phyloP scores from a whole-genome alignment of 2,113 vertebrate species.

The Pseudorasbora parva region DNA sequence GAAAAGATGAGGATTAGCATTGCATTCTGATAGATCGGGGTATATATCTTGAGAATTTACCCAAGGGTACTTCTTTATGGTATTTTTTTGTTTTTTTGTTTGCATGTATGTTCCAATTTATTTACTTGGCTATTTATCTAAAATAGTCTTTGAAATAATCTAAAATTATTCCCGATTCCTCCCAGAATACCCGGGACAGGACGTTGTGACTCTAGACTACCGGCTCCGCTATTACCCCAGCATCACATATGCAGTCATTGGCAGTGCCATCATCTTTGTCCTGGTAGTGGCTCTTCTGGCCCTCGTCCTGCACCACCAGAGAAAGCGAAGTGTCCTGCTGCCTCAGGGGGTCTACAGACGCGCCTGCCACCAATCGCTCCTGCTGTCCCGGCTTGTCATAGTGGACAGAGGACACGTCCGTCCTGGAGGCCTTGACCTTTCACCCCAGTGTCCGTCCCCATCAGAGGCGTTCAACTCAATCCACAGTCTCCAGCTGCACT shows the following conservation, averaged over 20 bases:
- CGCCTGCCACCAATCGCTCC: slow-evolving; percentile 86
- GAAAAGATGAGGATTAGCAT: too few relatives aligned
- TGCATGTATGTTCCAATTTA: background rate
- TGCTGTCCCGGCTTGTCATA: slow-evolving; percentile 93
- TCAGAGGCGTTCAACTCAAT: slow-evolving; percentile 85
- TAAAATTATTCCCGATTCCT: slow-evolving; percentile 9
- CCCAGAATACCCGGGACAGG: slow-evolving; percentile 88
- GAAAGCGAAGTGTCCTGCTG: slow-evolving; percentile 91
- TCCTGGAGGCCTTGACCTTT: slow-evolving; percentile 59
- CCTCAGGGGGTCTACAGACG: slow-evolving; percentile 74
- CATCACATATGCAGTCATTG: slow-evolving; percentile 94
- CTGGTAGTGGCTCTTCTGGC: slow-evolving; percentile 93
- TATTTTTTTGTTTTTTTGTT: too few relatives aligned
- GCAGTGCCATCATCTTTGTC: slow-evolving; percentile 93
- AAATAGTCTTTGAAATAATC: too few relatives aligned
- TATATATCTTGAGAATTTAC: background rate
- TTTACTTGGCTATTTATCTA: background rate
- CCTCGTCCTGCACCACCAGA: slow-evolving; percentile 92
- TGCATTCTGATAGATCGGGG: too few relatives aligned
- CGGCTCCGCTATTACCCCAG: slow-evolving; percentile 94
- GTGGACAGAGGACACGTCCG: slow-evolving; percentile 85
- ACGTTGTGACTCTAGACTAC: slow-evolving; percentile 90
- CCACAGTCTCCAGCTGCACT: slow-evolving; percentile 87
- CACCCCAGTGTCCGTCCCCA: slow-evolving; percentile 78
- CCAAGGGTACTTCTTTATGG: background rate